Conservation (phyloP, 2,888 invertebrate genomes). For the Eledona agricola region DNA sequence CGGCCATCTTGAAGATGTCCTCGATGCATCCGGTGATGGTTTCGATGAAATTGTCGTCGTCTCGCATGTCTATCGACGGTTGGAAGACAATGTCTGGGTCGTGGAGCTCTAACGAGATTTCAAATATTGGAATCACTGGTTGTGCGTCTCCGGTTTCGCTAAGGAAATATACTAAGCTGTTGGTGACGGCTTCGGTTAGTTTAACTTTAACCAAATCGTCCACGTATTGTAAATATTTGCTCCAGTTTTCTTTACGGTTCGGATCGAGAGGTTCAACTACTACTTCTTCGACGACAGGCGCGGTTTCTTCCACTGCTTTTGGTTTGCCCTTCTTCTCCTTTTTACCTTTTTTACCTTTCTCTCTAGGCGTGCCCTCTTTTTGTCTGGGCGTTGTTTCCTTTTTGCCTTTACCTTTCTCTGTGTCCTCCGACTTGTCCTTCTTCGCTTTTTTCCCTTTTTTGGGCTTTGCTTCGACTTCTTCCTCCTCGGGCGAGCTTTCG, state of each 20-base stretch:
- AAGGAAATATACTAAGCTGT: conserved; percentile 69
- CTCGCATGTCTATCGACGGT: conserved; percentile 76
- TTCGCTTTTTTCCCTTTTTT: conserved; percentile 36
- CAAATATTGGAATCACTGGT: conserved; percentile 72
- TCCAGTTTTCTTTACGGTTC: conserved; percentile 54
- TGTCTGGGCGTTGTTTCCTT: conserved; percentile 41
- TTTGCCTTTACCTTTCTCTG: conserved; percentile 29
- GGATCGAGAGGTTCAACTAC: conserved; percentile 13
- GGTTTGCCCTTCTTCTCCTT: conserved; percentile 60
- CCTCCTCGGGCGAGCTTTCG: conserved; percentile 33
- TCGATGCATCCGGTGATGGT: conserved; percentile 76
- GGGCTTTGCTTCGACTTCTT: conserved; percentile 41
- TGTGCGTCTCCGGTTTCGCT: conserved; percentile 64
- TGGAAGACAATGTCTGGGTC: conserved; percentile 77
- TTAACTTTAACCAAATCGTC: conserved; percentile 65
- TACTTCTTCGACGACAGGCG: conserved; percentile 47
- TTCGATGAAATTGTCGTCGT: conserved; percentile 72
- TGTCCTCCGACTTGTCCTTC: too few species aligned
- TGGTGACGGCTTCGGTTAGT: conserved; percentile 65
- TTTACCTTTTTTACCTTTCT: conserved; percentile 42
- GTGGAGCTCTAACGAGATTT: conserved; percentile 77
- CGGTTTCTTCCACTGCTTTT: conserved; percentile 57
- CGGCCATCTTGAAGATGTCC: conserved; percentile 80
- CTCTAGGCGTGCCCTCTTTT: conserved; percentile 49
- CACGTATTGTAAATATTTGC: conserved; percentile 46